phyloP scores from a whole-genome alignment of 2,113 vertebrate genomes.

The Verasper variegatus region DNA sequence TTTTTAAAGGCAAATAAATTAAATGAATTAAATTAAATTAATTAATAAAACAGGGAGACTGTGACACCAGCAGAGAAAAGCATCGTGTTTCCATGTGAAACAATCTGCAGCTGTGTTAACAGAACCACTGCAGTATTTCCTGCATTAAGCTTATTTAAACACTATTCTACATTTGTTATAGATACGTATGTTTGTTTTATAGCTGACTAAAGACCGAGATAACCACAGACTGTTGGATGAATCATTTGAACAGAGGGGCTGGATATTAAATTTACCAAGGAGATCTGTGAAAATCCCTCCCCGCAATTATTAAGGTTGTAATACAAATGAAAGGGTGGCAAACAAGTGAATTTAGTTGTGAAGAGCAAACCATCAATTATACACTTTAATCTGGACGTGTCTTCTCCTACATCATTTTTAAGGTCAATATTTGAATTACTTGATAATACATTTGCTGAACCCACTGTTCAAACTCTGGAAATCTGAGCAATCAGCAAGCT shows the following conservation, averaged over 20 bases:
- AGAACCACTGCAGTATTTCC: too few species aligned
- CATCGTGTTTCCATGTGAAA: constrained; percentile 5
- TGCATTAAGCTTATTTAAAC: too few species aligned
- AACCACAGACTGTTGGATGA: too few species aligned
- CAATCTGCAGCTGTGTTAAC: not conserved
- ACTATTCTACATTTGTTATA: too few species aligned
- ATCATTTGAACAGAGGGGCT: too few species aligned
- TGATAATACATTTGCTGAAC: not conserved
- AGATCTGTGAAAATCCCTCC: not conserved
- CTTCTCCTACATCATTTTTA: not conserved
- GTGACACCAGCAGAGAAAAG: constrained; percentile 36
- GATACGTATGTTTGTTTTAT: too few species aligned
- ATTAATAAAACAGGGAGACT: constrained; percentile 37
- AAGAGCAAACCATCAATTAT: too few species aligned
- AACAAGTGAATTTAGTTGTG: not conserved
- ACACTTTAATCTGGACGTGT: not conserved
- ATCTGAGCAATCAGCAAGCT: not conserved
- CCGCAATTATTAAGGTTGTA: not conserved
- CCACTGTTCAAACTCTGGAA: not conserved
- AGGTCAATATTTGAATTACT: not conserved
- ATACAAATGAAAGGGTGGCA: not conserved
- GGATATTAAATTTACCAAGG: too few species aligned
- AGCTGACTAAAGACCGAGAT: too few species aligned
- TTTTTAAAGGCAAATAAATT: constrained; percentile 8
- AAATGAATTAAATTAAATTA: too few species aligned